A percentile compares a stretch with the other conserved stretches of the same genome.
These are phyloP conservation scores for Acanthosepion lycidas DNA, from an alignment of 2,888 invertebrate species.

Conservation along the genomic window DNA sequence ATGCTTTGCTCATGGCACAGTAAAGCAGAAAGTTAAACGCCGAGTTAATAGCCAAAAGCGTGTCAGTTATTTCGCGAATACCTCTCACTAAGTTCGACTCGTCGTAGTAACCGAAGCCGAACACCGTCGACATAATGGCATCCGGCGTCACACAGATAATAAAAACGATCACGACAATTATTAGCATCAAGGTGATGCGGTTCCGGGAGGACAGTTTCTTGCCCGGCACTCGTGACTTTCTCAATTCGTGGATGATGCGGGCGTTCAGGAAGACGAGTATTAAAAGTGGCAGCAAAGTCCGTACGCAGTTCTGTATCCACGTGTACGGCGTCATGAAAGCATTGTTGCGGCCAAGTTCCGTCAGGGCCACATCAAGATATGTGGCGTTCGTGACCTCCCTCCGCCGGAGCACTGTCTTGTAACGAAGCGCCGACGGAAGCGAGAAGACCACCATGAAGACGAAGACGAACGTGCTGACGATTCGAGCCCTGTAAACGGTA, in stretches of 20 bases:
- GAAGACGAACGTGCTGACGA: constrained; percentile 67
- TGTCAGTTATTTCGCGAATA: constrained; percentile 73
- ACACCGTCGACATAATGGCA: constrained; percentile 73
- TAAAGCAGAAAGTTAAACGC: constrained; percentile 73
- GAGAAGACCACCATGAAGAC: constrained; percentile 67
- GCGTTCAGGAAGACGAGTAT: constrained; percentile 69
- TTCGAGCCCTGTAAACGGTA: constrained; percentile 63
- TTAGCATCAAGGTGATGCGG: constrained; percentile 73
- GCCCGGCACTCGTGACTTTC: constrained; percentile 65
- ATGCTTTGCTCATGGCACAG: constrained; percentile 70
- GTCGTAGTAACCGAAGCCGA: constrained; percentile 73
- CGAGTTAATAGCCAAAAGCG: constrained; percentile 71
- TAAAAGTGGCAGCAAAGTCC: constrained; percentile 71
- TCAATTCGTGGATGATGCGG: constrained; percentile 69
- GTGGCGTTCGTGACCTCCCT: constrained; percentile 59
- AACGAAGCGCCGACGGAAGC: constrained; percentile 69
- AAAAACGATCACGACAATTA: constrained; percentile 72
- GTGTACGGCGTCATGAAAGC: constrained; percentile 68
- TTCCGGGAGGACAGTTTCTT: constrained; percentile 69
- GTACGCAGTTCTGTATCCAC: constrained; percentile 70
- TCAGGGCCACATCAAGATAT: constrained; percentile 60
- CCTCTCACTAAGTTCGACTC: constrained; percentile 69
- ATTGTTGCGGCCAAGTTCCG: constrained; percentile 65
- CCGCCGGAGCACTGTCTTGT: constrained; percentile 61
- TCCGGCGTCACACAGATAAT: constrained; percentile 73